These are phyloP conservation scores for Tetrax tetrax DNA, from an alignment of 2,113 vertebrate genomes.

Conservation along the genomic window DNA sequence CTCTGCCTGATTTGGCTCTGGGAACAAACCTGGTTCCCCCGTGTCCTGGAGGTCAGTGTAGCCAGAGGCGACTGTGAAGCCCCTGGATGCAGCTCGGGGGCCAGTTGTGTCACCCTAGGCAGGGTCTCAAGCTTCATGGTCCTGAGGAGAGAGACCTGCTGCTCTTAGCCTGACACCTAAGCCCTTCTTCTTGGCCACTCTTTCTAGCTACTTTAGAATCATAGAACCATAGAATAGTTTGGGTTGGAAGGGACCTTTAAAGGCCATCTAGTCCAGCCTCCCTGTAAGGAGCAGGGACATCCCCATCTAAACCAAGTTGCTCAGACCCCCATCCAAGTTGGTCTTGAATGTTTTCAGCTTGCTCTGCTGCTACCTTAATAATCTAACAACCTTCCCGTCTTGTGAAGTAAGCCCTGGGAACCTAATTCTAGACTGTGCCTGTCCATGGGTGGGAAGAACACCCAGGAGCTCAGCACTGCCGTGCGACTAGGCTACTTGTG, in stretches of 20 bases:
- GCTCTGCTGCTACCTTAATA: neutral
- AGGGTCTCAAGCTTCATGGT: neutral
- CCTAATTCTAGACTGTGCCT: neutral
- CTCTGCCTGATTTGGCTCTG: neutral
- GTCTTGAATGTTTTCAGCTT: neutral
- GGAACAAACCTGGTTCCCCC: neutral
- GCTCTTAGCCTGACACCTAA: neutral
- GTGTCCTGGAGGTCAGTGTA: neutral
- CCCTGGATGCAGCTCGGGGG: neutral
- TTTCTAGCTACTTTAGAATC: neutral
- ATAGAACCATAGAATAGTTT: no score
- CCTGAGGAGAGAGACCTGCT: neutral
- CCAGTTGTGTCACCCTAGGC: neutral
- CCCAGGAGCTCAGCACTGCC: neutral
- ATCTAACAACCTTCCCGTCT: neutral
- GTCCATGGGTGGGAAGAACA: neutral
- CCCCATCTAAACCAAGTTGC: no score
- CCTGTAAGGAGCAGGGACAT: no score
- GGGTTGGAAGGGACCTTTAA: no score
- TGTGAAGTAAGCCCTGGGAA: neutral
- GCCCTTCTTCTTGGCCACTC: neutral
- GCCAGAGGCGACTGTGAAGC: neutral
- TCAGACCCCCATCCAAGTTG: no score
- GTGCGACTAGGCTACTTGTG: neutral
- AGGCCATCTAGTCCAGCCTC: no score